Conservation (phyloP, 1,140 invertebrate species). For the Hirudo medicinalis region DNA sequence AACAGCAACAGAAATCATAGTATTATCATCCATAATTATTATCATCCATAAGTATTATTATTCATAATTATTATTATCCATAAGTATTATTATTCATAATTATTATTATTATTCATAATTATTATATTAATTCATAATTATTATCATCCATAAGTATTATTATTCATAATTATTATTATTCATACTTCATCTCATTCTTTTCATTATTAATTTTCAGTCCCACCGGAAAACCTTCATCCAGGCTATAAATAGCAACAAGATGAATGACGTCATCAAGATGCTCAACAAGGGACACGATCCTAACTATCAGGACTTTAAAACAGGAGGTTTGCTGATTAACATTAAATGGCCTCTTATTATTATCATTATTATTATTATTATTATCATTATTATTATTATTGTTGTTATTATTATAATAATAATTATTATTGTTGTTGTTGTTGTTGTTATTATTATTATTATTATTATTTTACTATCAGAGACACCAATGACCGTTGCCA, state of each 20-base stretch:
- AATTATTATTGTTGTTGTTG: too few relatives aligned
- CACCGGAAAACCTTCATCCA: not conserved
- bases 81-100: too few relatives aligned
- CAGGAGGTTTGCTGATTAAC: not conserved
- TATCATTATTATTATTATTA: too few relatives aligned
- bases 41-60: too few relatives aligned
- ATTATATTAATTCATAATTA: not conserved
- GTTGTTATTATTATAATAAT: too few relatives aligned
- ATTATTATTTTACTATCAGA: not conserved
- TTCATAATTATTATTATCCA: slow-evolving; percentile 7
- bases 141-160: not conserved
- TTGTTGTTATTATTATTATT: not conserved
- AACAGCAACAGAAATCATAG: too few relatives aligned
- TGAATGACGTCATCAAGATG: slow-evolving; percentile 13
- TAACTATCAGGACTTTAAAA: not conserved
- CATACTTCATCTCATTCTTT: not conserved
- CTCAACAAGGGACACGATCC: not conserved
- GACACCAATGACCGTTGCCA: not conserved
- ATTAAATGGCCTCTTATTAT: too few relatives aligned
- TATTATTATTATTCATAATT: not conserved
- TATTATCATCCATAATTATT: too few relatives aligned
- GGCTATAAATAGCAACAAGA: slow-evolving; percentile 4
- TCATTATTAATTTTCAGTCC: not conserved
- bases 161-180: not conserved
- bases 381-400: too few relatives aligned